Conservation (phyloP, 2,888 invertebrate species). For the Himalopsyche anomala region DNA sequence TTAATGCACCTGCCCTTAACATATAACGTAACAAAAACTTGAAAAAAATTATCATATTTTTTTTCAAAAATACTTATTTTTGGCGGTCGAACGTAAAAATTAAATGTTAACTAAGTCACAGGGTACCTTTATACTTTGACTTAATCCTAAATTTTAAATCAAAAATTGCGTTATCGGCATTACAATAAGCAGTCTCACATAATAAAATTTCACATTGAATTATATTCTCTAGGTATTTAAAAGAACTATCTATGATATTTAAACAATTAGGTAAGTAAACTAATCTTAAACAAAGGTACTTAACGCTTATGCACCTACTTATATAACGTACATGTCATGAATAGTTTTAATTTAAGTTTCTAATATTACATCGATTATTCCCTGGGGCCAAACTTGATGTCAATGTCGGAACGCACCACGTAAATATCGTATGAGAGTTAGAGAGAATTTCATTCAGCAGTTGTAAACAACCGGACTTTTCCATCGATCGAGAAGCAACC, state of each 20-base stretch:
- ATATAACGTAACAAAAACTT: constrained; percentile 54
- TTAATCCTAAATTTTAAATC: constrained; percentile 60
- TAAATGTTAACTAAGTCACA: constrained; percentile 44
- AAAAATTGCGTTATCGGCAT: constrained; percentile 66
- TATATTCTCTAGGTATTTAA: constrained; percentile 62
- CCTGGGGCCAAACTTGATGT: constrained; percentile 59
- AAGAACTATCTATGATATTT: constrained; percentile 64
- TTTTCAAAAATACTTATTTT: constrained; percentile 55
- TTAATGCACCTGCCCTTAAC: constrained; percentile 65
- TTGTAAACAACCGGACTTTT: constrained; percentile 21
- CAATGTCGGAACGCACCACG: constrained; percentile 56
- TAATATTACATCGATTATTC: constrained; percentile 56
- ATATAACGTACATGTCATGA: constrained; percentile 45
- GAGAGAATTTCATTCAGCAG: constrained; percentile 35
- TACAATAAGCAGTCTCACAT: constrained; percentile 78
- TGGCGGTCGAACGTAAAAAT: constrained; percentile 61
- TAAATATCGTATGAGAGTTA: constrained; percentile 39
- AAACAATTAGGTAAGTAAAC: constrained; percentile 61
- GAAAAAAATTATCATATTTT: constrained; percentile 57
- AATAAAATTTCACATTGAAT: constrained; percentile 66
- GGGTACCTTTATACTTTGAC: constrained; percentile 50
- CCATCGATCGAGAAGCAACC: constrained; percentile 1
- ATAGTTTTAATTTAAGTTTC: constrained; percentile 36
- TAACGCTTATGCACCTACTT: constrained; percentile 50
- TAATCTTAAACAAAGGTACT: constrained; percentile 50